Percentiles rank a stretch among this genome's conserved stretches.
These are phyloP conservation scores for Neodiprion lecontei DNA, from an alignment of 1,140 invertebrate species.

Conservation along the genomic window DNA sequence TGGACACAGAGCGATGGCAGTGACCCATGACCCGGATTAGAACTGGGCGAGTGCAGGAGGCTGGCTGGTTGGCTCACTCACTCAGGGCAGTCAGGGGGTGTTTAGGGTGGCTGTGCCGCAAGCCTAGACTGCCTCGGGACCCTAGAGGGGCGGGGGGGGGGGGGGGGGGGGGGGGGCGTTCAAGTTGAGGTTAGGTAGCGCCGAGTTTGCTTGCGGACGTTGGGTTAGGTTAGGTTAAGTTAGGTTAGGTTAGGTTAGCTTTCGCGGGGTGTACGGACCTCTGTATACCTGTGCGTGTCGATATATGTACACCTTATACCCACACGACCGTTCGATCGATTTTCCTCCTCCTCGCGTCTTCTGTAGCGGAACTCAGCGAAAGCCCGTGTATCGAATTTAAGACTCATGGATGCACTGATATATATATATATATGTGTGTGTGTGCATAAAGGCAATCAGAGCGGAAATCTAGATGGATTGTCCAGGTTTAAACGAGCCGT, in stretches of 20 bases:
- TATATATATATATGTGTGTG: too few species aligned
- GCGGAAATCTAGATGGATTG: too few species aligned
- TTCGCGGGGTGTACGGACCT: not conserved
- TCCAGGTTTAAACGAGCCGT: too few species aligned
- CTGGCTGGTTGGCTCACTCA: not conserved
- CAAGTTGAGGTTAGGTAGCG: too few species aligned
- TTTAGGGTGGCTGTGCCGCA: not conserved
- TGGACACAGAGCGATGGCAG: conserved; percentile 45
- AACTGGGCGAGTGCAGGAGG: conserved; percentile 43
- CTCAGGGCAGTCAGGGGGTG: not conserved
- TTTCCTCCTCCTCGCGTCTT: conserved; percentile 40
- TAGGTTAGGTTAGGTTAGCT: not conserved
- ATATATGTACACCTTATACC: not conserved
- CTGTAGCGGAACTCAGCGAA: not conserved
- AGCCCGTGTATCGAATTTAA: not conserved
- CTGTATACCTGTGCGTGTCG: conserved; percentile 35
- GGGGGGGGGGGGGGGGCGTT: too few species aligned
- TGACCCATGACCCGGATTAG: conserved; percentile 59
- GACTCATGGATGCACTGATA: too few species aligned
- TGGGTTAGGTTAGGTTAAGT: not conserved
- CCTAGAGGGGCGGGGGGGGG: too few species aligned
- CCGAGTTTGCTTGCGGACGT: not conserved
- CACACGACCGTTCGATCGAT: conserved; percentile 44
- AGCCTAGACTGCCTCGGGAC: too few species aligned
- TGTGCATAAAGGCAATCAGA: too few species aligned